Evolutionary conservation across 2,888 invertebrate genomes (phyloP), one percentile per base, ranked within the genome.

Genomic region (Osedax fenrisi): DNA sequence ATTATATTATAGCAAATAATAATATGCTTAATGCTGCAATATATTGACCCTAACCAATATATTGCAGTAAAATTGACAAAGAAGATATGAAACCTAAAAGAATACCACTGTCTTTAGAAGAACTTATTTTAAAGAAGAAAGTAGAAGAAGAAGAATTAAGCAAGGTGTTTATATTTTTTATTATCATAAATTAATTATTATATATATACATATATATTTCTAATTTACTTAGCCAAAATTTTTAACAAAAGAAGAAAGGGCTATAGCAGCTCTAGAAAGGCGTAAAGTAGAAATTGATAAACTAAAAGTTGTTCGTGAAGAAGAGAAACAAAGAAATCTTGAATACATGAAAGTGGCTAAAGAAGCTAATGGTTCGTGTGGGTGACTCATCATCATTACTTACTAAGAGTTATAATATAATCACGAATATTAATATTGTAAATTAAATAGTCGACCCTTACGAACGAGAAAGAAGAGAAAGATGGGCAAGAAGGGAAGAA

Each of bases 221-320:
- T 22, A 22, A n/a, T 21, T 73, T 22, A 26, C 26, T 26, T 76
- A 89, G 87, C 98, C 98, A 0, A 93, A 94, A 27, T 98, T 99
- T 83, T 86, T 98, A 56, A 92, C 94, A 0, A 97, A 96, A 87
- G 95, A 95, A 84, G 93, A 98, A 84, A 88, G 98, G 80, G 92
- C 90, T 0, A 90, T 90, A 0, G 89, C 94, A 81, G 98, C 98
- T 0, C 81, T 99, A 21, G 90, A 91, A 81, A 88, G 91, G 72
- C 88, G 98, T 0, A 91, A 93, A 81, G 91, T 92, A 82, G 91
- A 94, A 85, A 86, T 94, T 0, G 92, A 91, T 56, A 90, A 89
- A 21, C 87, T 92, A 79, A 88, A 90, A 78, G 90, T 90, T 75
- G 87, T 87, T 68, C 88, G 89, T 78, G 90, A 90, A 1, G 89